These are phyloP conservation scores for Scomber scombrus DNA, from an alignment of 2,113 vertebrate genomes.

Conservation along the genomic window DNA sequence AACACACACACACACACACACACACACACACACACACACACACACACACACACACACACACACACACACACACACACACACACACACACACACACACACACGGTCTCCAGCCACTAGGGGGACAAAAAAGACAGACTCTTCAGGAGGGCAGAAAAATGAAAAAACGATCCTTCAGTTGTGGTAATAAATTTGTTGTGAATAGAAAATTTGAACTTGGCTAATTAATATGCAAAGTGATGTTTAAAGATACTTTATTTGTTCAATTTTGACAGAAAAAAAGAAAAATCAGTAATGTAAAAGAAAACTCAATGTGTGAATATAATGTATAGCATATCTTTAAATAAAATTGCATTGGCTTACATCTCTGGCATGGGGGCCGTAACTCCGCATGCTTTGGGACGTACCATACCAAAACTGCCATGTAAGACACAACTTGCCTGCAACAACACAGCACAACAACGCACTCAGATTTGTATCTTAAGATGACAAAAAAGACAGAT, in stretches of 20 bases:
- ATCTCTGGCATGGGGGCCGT: too few species aligned
- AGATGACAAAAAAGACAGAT: slow-evolving; percentile 1
- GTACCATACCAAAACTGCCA: too few species aligned
- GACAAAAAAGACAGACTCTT: not conserved
- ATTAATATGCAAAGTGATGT: not conserved
- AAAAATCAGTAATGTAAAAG: not conserved
- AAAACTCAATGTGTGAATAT: not conserved
- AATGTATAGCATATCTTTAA: too few species aligned
- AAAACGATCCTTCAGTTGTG: not conserved
- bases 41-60: too few species aligned
- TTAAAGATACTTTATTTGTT: not conserved
- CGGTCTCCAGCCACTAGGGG: slow-evolving; percentile 14
- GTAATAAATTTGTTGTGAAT: not conserved
- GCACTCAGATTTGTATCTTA: slow-evolving; percentile 8
- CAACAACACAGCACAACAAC: not conserved
- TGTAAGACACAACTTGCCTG: too few species aligned
- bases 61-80: too few species aligned
- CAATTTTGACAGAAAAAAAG: not conserved
- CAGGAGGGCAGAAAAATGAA: not conserved
- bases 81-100: too few species aligned
- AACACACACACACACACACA: too few species aligned
- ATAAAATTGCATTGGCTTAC: too few species aligned
- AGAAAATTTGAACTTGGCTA: not conserved
- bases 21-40: too few species aligned
- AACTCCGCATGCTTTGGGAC: too few species aligned